phyloP scores from a whole-genome alignment of 2,113 vertebrate genomes.

The Cottus gobio region DNA sequence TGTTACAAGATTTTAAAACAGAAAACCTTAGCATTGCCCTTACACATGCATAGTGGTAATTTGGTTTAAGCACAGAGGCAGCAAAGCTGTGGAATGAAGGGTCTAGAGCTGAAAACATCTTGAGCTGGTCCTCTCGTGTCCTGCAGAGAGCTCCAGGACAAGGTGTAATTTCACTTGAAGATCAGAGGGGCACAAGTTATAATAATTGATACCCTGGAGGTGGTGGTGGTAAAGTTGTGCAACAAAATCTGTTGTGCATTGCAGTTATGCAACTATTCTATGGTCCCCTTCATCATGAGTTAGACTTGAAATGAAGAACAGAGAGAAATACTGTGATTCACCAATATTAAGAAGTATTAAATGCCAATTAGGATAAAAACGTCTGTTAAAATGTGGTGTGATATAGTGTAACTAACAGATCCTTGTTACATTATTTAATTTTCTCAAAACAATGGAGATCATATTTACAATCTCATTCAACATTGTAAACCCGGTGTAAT shows the following conservation, averaged over 20 bases:
- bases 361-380: neutral
- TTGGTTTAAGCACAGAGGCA: neutral
- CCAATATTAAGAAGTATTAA: neutral
- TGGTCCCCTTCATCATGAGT: neutral
- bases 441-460: neutral
- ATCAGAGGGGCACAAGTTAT: conserved; percentile 44
- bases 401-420: neutral
- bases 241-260: conserved; percentile 16
- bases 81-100: neutral
- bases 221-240: conserved; percentile 42
- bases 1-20: neutral
- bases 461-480: neutral
- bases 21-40: neutral
- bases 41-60: neutral
- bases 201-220: conserved; percentile 43
- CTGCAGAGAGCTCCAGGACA: conserved; percentile 47
- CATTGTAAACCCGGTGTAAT: neutral
- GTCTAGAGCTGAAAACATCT: conserved; percentile 11
- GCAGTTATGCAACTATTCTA: neutral
- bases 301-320: conserved; percentile 3
- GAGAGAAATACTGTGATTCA: neutral
- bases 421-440: neutral
- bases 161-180: conserved; percentile 54
- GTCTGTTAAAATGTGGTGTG: neutral
- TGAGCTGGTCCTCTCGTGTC: conserved; percentile 16